phyloP scores from a whole-genome alignment of 2,797 vertebrate genomes.

The Gobio occitaniae region DNA sequence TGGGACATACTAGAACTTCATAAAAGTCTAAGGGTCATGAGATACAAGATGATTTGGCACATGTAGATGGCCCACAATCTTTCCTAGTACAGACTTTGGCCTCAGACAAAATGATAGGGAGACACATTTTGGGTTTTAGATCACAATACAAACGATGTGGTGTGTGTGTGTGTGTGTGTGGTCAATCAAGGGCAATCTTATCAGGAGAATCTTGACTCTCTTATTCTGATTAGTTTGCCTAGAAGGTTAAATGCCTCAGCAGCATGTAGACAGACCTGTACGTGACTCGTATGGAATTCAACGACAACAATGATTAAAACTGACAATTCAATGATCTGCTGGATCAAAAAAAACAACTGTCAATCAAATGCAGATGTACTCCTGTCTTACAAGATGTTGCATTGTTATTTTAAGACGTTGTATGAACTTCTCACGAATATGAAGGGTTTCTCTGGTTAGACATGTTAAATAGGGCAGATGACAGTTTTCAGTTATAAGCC shows the following conservation, averaged over 20 bases:
- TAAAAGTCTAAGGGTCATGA: slow-evolving; percentile 59
- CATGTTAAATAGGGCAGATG: neutral
- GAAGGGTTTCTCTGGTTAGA: neutral
- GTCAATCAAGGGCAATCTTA: neutral
- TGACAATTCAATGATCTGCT: neutral
- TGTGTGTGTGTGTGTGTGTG: neutral
- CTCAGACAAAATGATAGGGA: slow-evolving; percentile 47
- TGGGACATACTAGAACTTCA: slow-evolving; percentile 3
- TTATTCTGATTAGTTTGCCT: neutral
- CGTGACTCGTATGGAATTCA: neutral
- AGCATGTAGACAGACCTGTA: neutral
- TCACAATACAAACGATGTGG: slow-evolving; percentile 32
- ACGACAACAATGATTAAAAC: neutral
- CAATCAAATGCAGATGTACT: neutral
- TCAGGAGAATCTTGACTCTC: neutral
- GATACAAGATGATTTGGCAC: slow-evolving; percentile 57
- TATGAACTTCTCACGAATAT: neutral
- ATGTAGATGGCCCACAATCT: neutral
- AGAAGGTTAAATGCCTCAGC: neutral
- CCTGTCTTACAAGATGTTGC: too few species aligned
- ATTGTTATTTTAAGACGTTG: neutral
- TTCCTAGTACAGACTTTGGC: slow-evolving; percentile 68
- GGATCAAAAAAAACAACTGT: neutral
- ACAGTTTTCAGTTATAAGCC: neutral
- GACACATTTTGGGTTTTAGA: neutral